These are phyloP conservation scores for Axis porcinus DNA, from an alignment of 2,113 vertebrate genomes.

Conservation along the genomic window DNA sequence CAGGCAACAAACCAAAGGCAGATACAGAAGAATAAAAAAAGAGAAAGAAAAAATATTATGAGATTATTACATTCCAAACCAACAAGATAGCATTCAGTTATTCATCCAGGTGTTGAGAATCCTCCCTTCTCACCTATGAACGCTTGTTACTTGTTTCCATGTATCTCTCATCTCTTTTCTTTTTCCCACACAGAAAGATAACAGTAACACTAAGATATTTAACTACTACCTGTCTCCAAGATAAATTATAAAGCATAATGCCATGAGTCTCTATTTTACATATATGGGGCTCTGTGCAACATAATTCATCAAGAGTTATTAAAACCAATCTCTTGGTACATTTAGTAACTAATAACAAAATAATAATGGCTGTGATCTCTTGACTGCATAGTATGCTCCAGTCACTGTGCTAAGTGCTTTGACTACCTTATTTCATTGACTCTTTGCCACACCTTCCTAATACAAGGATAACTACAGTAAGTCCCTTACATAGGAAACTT, in stretches of 20 bases:
- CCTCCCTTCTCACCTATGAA: neutral
- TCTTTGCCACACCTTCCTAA: neutral
- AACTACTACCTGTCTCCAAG: neutral
- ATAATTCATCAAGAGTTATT: neutral
- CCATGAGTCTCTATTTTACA: neutral
- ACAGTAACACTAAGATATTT: neutral
- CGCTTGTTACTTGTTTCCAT: neutral
- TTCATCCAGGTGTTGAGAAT: neutral
- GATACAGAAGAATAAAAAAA: slow-evolving; percentile 64
- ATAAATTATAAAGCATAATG: neutral
- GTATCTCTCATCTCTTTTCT: neutral
- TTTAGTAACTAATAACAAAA: slow-evolving; percentile 17
- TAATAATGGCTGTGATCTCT: neutral
- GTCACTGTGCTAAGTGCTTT: neutral
- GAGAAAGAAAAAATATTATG: slow-evolving; percentile 33
- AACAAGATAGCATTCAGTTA: neutral
- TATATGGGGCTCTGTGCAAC: neutral
- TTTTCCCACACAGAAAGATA: neutral
- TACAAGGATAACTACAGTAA: neutral
- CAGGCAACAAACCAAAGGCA: slow-evolving; percentile 67
- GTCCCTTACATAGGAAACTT: neutral
- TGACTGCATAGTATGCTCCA: neutral
- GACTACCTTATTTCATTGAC: neutral
- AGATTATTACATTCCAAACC: neutral
- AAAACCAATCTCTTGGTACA: neutral